Conservation (phyloP, 1,140 invertebrate species). For the Cotesia glomerata region DNA sequence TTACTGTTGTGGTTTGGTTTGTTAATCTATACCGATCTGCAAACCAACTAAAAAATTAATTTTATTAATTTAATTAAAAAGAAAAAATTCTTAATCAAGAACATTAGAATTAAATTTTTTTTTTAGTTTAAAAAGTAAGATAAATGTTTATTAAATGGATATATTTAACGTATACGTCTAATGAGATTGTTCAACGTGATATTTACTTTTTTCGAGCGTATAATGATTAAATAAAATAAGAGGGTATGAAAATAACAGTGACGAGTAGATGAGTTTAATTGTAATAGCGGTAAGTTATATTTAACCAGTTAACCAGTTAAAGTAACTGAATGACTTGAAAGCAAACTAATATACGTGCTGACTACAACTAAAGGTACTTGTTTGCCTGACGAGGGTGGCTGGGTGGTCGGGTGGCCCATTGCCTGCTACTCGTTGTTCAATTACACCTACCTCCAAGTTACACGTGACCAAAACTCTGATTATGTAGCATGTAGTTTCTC, state of each 20-base stretch:
- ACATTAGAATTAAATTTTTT: too few species aligned
- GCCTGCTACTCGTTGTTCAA: conserved; percentile 52
- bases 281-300: background rate
- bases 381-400: conserved; percentile 38
- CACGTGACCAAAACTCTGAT: conserved; percentile 60
- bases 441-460: conserved; percentile 46
- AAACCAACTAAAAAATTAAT: too few species aligned
- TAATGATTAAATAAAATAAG: background rate
- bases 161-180: too few species aligned
- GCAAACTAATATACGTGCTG: conserved; percentile 36
- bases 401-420: too few species aligned
- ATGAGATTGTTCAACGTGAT: too few species aligned
- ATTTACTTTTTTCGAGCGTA: background rate
- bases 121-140: too few species aligned
- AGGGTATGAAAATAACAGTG: too few species aligned
- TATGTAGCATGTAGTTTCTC: conserved; percentile 57
- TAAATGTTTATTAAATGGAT: too few species aligned
- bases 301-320: background rate
- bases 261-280: background rate
- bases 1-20: too few species aligned
- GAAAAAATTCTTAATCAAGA: too few species aligned
- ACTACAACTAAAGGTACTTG: conserved; percentile 44
- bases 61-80: too few species aligned
- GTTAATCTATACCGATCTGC: too few species aligned
- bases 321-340: conserved; percentile 4